Percentiles rank a stretch among this genome's conserved stretches.
These are phyloP conservation scores for Ciconia boyciana DNA, from an alignment of 2,113 vertebrate species.

Conservation along the genomic window DNA sequence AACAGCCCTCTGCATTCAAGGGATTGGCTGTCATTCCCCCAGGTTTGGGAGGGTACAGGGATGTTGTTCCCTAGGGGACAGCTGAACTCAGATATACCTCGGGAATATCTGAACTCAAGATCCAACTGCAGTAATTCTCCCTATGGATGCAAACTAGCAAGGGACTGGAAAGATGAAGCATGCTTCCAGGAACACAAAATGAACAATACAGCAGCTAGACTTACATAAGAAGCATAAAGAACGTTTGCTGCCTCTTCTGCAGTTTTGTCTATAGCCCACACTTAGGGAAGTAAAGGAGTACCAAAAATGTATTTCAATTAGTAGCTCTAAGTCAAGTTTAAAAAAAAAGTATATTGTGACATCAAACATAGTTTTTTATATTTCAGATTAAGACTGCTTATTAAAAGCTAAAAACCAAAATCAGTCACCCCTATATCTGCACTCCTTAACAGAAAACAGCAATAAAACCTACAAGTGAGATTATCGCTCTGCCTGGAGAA, in stretches of 20 bases:
- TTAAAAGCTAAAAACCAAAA: neutral
- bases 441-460: neutral
- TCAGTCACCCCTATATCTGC: neutral
- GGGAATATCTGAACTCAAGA: neutral
- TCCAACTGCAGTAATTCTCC: neutral
- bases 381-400: neutral
- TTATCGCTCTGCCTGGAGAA: neutral
- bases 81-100: neutral
- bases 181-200: neutral
- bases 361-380: neutral
- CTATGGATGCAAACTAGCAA: neutral
- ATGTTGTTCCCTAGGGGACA: neutral
- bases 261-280: neutral
- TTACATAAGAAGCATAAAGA: neutral
- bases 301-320: neutral
- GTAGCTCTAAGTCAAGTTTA: neutral
- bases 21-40: rapidly evolving
- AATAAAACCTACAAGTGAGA: neutral
- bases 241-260: neutral
- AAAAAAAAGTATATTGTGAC: neutral
- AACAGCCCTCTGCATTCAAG: neutral
- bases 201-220: neutral
- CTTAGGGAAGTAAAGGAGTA: neutral
- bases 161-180: neutral
- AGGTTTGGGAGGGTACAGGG: neutral